Percentiles rank a stretch among this genome's conserved stretches.
Conservation (phyloP, 1,140 invertebrate species). For the Sesamia nonagrioides region DNA sequence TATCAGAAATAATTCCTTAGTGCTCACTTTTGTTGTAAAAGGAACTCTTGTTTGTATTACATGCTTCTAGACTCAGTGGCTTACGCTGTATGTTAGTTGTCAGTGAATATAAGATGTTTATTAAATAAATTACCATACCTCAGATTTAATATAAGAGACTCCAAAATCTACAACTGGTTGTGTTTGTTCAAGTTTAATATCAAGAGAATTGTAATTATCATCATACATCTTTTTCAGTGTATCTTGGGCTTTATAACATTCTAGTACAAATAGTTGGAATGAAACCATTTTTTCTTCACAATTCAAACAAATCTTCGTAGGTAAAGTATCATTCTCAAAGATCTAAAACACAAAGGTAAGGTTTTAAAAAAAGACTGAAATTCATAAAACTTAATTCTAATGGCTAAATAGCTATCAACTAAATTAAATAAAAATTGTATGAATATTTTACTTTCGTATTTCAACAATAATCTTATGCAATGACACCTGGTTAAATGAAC, state of each 20-base stretch:
- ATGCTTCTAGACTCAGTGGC: too few species aligned
- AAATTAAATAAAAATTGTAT: too few species aligned
- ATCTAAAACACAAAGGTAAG: slow-evolving; percentile 56
- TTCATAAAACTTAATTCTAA: neutral
- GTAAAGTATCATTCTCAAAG: slow-evolving; percentile 72
- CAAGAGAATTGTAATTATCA: slow-evolving; percentile 57
- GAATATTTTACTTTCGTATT: too few species aligned
- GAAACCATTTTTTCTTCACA: slow-evolving; percentile 82
- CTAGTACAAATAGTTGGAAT: slow-evolving; percentile 80
- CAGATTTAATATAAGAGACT: slow-evolving; percentile 72
- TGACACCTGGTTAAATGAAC: too few species aligned
- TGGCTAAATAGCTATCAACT: neutral
- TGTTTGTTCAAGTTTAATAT: slow-evolving; percentile 67
- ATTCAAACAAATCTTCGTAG: slow-evolving; percentile 79
- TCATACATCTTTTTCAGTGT: slow-evolving; percentile 70
- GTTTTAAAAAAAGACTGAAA: neutral
- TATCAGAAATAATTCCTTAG: too few species aligned
- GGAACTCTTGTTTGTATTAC: too few species aligned
- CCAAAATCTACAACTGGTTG: slow-evolving; percentile 52
- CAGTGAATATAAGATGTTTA: too few species aligned
- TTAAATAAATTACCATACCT: slow-evolving; percentile 59
- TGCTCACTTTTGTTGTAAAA: too few species aligned
- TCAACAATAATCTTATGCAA: too few species aligned
- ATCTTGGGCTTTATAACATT: slow-evolving; percentile 80
- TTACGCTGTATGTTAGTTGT: too few species aligned